phyloP scores from a whole-genome alignment of 2,888 invertebrate species.

The Ornithoptera alexandrae region DNA sequence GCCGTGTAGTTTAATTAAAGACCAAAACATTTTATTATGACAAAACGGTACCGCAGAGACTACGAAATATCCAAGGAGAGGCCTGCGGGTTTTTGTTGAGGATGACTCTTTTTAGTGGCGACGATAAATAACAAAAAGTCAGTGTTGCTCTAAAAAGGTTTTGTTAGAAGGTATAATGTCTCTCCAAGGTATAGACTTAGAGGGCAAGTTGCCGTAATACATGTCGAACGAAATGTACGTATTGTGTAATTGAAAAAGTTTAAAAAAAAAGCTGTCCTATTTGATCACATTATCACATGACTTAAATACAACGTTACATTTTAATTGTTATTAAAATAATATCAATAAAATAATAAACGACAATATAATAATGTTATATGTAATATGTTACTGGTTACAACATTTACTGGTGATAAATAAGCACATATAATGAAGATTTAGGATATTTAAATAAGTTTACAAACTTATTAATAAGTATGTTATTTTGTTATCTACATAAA shows the following conservation, averaged over 20 bases:
- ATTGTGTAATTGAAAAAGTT: background rate
- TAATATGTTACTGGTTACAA: no score
- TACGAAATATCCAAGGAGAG: slow-evolving; percentile 13
- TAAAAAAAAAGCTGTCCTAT: no score
- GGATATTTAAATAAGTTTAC: no score
- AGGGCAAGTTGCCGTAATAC: slow-evolving; percentile 14
- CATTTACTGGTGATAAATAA: no score
- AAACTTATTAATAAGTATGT: no score
- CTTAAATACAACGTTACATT: background rate
- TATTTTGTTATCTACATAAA: no score
- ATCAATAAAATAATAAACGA: no score
- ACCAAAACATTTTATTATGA: background rate
- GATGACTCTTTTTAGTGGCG: slow-evolving; percentile 23
- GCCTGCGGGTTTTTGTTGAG: slow-evolving; percentile 17
- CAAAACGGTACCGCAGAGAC: slow-evolving; percentile 11
- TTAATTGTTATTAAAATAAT: background rate
- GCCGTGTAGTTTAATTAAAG: background rate
- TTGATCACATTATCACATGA: background rate
- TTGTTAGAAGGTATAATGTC: slow-evolving; percentile 22
- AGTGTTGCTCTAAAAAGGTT: slow-evolving; percentile 22
- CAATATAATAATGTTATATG: no score
- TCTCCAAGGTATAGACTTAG: slow-evolving; percentile 20
- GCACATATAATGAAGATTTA: no score
- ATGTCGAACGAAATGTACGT: slow-evolving; percentile 10
- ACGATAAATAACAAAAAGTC: slow-evolving; percentile 26